A percentile compares a stretch with the other conserved stretches of the same genome.
These are phyloP conservation scores for Cerceris rybyensis DNA, from an alignment of 2,888 invertebrate genomes.

Conservation along the genomic window DNA sequence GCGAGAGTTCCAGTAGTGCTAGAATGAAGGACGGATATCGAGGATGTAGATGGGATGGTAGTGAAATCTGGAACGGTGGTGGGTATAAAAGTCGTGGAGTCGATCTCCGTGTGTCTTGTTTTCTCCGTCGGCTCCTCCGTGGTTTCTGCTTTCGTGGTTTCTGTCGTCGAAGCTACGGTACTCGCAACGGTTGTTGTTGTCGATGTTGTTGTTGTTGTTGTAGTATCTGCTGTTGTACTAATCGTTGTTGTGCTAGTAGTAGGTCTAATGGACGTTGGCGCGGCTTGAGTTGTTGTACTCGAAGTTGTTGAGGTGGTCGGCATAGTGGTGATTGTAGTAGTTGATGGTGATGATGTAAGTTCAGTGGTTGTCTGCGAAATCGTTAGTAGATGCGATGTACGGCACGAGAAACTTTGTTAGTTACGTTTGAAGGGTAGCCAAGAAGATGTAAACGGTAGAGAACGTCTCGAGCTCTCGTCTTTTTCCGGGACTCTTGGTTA, in stretches of 20 bases:
- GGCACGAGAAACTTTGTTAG: conserved; percentile 77
- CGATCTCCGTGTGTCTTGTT: conserved; percentile 62
- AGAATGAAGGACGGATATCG: conserved; percentile 51
- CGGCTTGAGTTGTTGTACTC: conserved; percentile 52
- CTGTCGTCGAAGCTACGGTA: conserved; percentile 55
- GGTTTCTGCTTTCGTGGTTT: conserved; percentile 60
- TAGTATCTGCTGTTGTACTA: conserved; percentile 65
- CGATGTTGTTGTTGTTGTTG: conserved; percentile 69
- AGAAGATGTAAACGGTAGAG: conserved; percentile 46
- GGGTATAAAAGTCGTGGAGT: conserved; percentile 59
- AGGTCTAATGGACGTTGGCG: conserved; percentile 50
- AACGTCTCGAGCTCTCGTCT: conserved; percentile 51
- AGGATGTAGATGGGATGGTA: conserved; percentile 60
- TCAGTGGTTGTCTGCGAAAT: conserved; percentile 79
- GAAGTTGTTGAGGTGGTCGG: conserved; percentile 63
- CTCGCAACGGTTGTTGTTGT: conserved; percentile 40
- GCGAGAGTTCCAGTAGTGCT: conserved; percentile 42
- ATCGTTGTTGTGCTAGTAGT: conserved; percentile 50
- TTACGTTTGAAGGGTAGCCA: conserved; percentile 65
- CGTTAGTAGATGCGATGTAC: conserved; percentile 81
- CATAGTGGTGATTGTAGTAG: conserved; percentile 62
- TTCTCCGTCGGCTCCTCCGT: conserved; percentile 64
- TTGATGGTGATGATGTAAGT: conserved; percentile 67
- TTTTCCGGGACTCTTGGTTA: not conserved
- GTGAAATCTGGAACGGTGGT: conserved; percentile 63